phyloP scores from a whole-genome alignment of 2,797 vertebrate species.

The Enteromius unitaeniatus region DNA sequence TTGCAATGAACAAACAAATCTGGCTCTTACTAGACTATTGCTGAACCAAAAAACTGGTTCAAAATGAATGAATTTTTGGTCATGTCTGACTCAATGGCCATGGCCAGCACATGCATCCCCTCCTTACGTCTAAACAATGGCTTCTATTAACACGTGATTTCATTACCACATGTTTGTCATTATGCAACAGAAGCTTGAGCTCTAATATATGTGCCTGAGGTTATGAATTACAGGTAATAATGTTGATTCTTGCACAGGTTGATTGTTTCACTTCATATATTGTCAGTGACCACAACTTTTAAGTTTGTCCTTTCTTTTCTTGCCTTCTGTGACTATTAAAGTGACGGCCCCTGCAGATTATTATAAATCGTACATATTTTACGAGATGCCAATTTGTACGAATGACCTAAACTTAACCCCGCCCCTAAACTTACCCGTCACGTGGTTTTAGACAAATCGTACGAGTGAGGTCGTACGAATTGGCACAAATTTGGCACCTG shows the following conservation, averaged over 20 bases:
- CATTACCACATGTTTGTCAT: not conserved
- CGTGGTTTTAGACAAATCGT: too few relatives aligned
- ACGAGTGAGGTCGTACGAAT: too few relatives aligned
- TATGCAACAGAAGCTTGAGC: not conserved
- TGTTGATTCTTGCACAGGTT: not conserved
- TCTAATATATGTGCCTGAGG: not conserved
- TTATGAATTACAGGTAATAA: not conserved
- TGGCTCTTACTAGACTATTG: not conserved
- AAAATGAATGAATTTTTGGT: not conserved
- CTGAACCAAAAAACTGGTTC: not conserved
- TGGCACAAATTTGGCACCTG: too few relatives aligned
- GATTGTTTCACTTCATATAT: not conserved
- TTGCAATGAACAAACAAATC: not conserved
- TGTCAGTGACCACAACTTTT: not conserved
- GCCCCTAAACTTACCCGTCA: too few relatives aligned
- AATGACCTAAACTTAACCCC: too few relatives aligned
- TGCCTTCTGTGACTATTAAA: not conserved
- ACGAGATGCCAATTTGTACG: too few relatives aligned
- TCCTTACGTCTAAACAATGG: not conserved
- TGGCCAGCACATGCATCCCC: not conserved
- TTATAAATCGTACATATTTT: too few relatives aligned
- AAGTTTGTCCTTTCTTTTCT: not conserved
- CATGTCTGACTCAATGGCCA: not conserved
- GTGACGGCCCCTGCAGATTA: not conserved
- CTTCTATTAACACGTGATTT: not conserved